phyloP scores from a whole-genome alignment of 2,888 invertebrate genomes.

The Lomographa bimaculata region DNA sequence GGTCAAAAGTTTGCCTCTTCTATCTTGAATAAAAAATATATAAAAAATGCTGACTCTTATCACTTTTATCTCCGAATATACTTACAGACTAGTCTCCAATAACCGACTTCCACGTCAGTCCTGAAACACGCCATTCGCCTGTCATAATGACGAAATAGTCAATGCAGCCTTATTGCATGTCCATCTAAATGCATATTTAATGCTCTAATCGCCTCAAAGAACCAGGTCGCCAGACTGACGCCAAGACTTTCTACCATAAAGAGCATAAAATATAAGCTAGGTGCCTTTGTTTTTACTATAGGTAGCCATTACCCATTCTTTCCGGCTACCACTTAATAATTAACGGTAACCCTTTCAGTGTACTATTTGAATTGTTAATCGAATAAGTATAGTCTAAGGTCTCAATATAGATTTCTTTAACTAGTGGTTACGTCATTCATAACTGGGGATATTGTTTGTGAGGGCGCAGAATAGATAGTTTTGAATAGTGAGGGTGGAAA shows the following conservation, averaged over 20 bases:
- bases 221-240: conserved; percentile 1
- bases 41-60: too few species aligned
- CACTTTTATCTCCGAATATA: too few species aligned
- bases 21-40: too few species aligned
- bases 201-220: conserved; percentile 4
- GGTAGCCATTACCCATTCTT: conserved; percentile 8
- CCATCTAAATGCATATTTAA: conserved; percentile 11
- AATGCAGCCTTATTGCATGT: conserved; percentile 7
- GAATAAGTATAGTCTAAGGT: conserved; percentile 10
- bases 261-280: conserved; percentile 1
- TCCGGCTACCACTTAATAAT: conserved; percentile 8
- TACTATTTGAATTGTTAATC: conserved; percentile 13
- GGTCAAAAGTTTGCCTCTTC: too few species aligned
- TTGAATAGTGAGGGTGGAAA: too few species aligned
- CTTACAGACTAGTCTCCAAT: conserved; percentile 1
- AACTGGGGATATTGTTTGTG: too few species aligned
- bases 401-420: too few species aligned
- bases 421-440: too few species aligned
- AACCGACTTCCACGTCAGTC: conserved; percentile 5
- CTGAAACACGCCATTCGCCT: too few species aligned
- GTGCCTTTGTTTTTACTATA: conserved; percentile 2
- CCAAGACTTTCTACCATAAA: conserved; percentile 4
- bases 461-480: too few species aligned
- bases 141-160: not conserved
- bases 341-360: conserved; percentile 5